phyloP scores from a whole-genome alignment of 2,888 invertebrate species.

The Germaria angustata region DNA sequence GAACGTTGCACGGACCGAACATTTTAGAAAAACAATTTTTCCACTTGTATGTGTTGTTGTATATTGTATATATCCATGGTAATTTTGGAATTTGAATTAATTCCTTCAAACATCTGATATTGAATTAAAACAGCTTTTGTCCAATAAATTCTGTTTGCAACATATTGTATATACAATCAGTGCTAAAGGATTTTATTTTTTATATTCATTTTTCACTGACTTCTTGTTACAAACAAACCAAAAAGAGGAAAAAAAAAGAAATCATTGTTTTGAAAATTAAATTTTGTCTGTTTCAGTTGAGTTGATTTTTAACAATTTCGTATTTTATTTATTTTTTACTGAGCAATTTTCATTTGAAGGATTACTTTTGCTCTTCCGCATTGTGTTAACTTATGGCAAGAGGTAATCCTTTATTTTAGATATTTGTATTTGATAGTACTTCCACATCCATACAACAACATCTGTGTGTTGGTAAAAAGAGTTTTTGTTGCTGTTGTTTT shows the following conservation, averaged over 20 bases:
- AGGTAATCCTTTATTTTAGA: slow-evolving; percentile 63
- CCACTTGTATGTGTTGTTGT: too few species aligned
- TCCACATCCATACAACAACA: not conserved
- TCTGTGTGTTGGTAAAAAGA: slow-evolving; percentile 4
- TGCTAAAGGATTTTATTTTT: slow-evolving; percentile 54
- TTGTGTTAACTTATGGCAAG: slow-evolving; percentile 49
- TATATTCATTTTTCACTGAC: slow-evolving; percentile 54
- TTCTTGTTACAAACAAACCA: slow-evolving; percentile 45
- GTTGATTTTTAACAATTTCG: slow-evolving; percentile 65
- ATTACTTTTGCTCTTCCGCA: slow-evolving; percentile 53
- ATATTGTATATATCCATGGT: too few species aligned
- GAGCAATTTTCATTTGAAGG: slow-evolving; percentile 61
- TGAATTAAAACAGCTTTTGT: slow-evolving; percentile 38
- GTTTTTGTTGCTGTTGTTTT: not conserved
- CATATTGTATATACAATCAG: slow-evolving; percentile 58
- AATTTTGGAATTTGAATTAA: not conserved
- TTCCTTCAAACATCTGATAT: slow-evolving; percentile 8
- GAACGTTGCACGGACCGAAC: too few species aligned
- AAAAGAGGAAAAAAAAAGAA: slow-evolving; percentile 33
- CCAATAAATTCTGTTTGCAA: slow-evolving; percentile 46
- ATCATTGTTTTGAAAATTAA: slow-evolving; percentile 66
- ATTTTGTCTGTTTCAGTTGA: slow-evolving; percentile 67
- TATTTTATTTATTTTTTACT: slow-evolving; percentile 28
- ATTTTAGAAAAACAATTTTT: too few species aligned
- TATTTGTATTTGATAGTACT: slow-evolving; percentile 20